phyloP scores from a whole-genome alignment of 92 coral and sea anemone genomes.

The Ricordea florida region DNA sequence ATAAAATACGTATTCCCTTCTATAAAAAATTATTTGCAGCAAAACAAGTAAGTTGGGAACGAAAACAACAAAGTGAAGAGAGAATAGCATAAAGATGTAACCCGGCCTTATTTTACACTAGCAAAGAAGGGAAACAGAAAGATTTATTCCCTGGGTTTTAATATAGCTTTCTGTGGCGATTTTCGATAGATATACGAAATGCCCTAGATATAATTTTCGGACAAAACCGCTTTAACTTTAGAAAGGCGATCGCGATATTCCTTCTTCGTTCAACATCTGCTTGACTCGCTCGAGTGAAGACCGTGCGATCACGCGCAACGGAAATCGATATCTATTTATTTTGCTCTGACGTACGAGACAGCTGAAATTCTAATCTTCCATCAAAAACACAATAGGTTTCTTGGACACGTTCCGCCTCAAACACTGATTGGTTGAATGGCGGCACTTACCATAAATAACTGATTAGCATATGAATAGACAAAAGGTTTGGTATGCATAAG shows the following conservation, averaged over 20 bases:
- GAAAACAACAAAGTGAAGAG: too few species aligned
- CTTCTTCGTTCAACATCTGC: too few species aligned
- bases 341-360: conserved; percentile 40
- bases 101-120: conserved; percentile 36
- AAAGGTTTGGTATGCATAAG: conserved; percentile 90
- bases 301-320: conserved; percentile 1
- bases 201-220: too few species aligned
- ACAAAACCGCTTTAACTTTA: too few species aligned
- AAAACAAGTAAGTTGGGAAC: too few species aligned
- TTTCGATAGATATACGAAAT: too few species aligned
- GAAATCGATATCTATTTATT: conserved; percentile 5
- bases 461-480: conserved; percentile 74
- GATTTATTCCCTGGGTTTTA: too few species aligned
- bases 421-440: conserved; percentile 52
- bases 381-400: conserved; percentile 19
- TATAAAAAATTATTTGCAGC: too few species aligned
- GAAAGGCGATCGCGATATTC: too few species aligned
- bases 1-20: too few species aligned
- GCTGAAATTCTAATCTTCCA: conserved; percentile 25
- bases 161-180: too few species aligned
- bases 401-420: conserved; percentile 35
- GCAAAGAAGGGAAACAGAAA: too few species aligned
- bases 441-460: conserved; percentile 51
- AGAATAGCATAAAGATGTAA: background rate
- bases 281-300: background rate